Conservation (phyloP, 2,888 invertebrate genomes). For the Tetragonula carbonaria region DNA sequence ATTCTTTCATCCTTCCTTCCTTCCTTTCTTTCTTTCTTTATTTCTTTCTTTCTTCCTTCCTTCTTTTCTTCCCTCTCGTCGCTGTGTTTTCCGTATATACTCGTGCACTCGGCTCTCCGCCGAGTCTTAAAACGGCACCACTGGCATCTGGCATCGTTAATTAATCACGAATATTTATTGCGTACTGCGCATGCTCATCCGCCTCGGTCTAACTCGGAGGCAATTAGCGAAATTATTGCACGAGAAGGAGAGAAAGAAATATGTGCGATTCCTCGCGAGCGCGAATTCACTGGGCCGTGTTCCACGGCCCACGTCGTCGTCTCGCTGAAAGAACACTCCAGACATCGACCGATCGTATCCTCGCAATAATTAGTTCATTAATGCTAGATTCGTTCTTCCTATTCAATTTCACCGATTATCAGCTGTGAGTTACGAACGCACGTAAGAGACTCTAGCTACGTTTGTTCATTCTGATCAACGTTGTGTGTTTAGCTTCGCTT, state of each 20-base stretch:
- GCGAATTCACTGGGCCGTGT: constrained; percentile 66
- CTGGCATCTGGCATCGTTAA: constrained; percentile 64
- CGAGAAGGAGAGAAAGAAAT: constrained; percentile 60
- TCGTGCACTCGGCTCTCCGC: constrained; percentile 9
- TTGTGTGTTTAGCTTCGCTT: not conserved
- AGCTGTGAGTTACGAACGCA: not conserved
- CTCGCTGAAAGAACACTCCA: constrained; percentile 63
- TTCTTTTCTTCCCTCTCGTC: not conserved
- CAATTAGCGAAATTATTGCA: constrained; percentile 78
- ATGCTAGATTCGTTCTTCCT: constrained; percentile 50
- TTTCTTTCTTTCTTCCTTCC: not conserved
- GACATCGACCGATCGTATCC: constrained; percentile 60
- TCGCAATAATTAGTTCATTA: constrained; percentile 71
- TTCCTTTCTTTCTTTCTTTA: not conserved
- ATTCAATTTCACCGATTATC: constrained; percentile 60
- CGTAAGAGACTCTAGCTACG: not conserved
- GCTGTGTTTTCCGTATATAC: no score
- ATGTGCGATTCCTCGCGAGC: constrained; percentile 69
- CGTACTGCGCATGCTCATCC: constrained; percentile 71
- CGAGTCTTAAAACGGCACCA: constrained; percentile 29
- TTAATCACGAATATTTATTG: constrained; percentile 78
- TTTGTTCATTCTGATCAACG: not conserved
- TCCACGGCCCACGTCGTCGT: constrained; percentile 50
- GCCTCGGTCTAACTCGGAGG: constrained; percentile 59
- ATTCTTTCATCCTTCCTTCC: no score